Evolutionary conservation across 2,113 vertebrate species (phyloP).

Genomic region (Rhegmatorhina hoffmannsi): DNA sequence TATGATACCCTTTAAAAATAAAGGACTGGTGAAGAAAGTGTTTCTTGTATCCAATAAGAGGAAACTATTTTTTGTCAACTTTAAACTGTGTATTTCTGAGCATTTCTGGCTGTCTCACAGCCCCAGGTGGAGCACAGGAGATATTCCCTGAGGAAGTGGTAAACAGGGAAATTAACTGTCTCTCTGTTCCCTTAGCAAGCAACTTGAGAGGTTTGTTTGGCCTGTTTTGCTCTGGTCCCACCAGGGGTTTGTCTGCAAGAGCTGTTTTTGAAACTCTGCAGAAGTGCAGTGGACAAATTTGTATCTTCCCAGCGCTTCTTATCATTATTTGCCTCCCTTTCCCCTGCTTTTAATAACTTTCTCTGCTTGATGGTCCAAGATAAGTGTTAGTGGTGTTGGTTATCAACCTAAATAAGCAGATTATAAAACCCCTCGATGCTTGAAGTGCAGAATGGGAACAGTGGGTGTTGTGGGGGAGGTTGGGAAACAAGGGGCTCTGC

Average conservation of each 20-base stretch:
- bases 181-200: neutral
- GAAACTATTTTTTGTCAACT: neutral
- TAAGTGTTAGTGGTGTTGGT: neutral
- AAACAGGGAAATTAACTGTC: neutral
- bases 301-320: neutral
- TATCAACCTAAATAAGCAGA: neutral
- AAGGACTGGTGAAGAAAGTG: neutral
- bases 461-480: neutral
- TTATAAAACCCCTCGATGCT: neutral
- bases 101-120: neutral
- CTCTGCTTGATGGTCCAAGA: neutral
- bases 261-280: neutral
- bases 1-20: neutral
- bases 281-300: neutral
- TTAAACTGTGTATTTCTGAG: neutral
- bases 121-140: neutral
- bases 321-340: neutral
- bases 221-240: neutral
- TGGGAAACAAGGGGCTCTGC: neutral
- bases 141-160: neutral
- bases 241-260: neutral
- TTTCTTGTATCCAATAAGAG: fast-evolving
- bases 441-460: neutral
- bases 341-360: neutral
- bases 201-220: neutral